Base-by-base conservation (phyloP, 2,797 vertebrate genomes). In the Sphenodon punctatus region DNA sequence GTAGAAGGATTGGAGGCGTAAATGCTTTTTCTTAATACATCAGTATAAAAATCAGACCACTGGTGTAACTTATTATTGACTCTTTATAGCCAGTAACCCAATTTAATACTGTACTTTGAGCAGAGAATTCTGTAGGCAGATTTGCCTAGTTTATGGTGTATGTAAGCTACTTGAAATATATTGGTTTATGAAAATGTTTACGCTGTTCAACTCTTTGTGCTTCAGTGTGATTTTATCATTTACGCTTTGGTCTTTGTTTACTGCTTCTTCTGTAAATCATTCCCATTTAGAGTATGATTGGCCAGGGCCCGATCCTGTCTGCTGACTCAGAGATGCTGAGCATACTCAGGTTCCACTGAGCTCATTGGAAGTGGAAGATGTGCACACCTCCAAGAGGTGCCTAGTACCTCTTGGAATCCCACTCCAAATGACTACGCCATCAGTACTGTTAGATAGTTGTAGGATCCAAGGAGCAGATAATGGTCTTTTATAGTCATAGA, bases 311-410 rank as follows among this genome's bases (percentile, higher is more conserved):
- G 46, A 43, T 76, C 88, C 67, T 67, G 14, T 46, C 81, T 30
- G 0, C 0, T 72, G 27, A 32, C 25, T 69, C 36, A 25, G 65
- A 79, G 64, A 63, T 13, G 45, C 72, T 83, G 46, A 58, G n/a
- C 67, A 23, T 75, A 49, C 58, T 80, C 41, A 43, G 72, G 66
- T 49, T 61, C 65, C 60, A 42, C 8, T 55, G 16, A 46, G 71
- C 30, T 87, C 75, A 49, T 75, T 67, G 69, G 58, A 80, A 78
- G 49, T 27, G 79, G 66, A 73, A 75, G 73, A 51, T 36, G 60
- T 65, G 6, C 46, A 56, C 27, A 66, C 42, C 83, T 81, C 36
- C 19, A 68, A 41, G 41, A 67, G 30, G 16, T 79, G 19, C 76
- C 89, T 42, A 19, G 3, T 72, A 9, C 46, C 41, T 83, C 82